Evolutionary conservation across 2,888 invertebrate species (phyloP).

Genomic region (Thera obeliscata): DNA sequence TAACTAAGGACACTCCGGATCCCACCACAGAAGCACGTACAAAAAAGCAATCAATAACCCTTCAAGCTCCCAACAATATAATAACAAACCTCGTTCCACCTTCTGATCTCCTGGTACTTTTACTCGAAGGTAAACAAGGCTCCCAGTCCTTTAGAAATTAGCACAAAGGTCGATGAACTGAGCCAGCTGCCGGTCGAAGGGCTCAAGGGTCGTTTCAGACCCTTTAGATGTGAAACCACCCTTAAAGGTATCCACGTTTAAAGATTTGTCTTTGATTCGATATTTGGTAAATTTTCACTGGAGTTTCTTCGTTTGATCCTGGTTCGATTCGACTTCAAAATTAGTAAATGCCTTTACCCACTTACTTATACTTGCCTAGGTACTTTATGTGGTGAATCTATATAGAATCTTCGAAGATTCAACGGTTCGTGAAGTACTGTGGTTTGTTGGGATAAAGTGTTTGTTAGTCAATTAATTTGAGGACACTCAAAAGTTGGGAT

Average conservation of each 20-base stretch:
- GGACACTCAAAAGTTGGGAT: too few species aligned
- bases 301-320: constrained; percentile 14
- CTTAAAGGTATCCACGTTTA: constrained; percentile 44
- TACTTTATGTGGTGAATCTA: too few species aligned
- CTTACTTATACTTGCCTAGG: neutral
- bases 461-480: too few species aligned
- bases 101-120: constrained; percentile 36
- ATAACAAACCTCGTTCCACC: constrained; percentile 30
- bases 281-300: constrained; percentile 28
- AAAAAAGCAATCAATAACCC: constrained; percentile 22
- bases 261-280: constrained; percentile 35
- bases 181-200: constrained; percentile 56
- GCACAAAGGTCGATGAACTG: constrained; percentile 69
- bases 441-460: too few species aligned
- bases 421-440: too few species aligned
- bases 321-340: neutral
- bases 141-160: constrained; percentile 51
- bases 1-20: neutral
- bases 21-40: neutral
- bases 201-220: constrained; percentile 43
- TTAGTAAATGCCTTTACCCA: neutral
- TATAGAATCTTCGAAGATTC: too few species aligned
- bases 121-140: constrained; percentile 43
- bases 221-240: constrained; percentile 52
- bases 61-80: constrained; percentile 22